Evolutionary conservation across 2,888 invertebrate species (phyloP).

Genomic region (Phaedon cochleariae): DNA sequence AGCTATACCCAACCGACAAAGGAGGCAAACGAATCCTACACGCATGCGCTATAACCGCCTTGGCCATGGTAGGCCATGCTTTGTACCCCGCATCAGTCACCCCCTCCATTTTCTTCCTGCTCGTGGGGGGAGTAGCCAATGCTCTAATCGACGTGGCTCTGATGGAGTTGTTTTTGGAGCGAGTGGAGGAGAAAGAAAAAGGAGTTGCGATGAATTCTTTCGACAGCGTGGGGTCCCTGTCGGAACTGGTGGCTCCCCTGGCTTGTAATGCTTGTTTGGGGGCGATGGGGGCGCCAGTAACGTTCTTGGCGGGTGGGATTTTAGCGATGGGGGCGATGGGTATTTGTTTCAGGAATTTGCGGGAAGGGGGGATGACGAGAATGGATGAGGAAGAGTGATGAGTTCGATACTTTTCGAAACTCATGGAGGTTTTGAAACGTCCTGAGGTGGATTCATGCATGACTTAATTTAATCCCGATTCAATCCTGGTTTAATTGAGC

Average conservation of each 20-base stretch:
- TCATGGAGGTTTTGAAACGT: too few species aligned
- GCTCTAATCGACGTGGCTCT: not conserved
- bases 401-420: too few species aligned
- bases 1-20: not conserved
- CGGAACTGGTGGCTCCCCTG: conserved; percentile 20
- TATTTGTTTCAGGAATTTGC: not conserved
- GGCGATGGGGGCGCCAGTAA: not conserved
- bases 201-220: conserved; percentile 14
- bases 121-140: not conserved
- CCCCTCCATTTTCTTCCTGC: not conserved
- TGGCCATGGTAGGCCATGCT: not conserved
- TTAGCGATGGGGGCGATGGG: not conserved
- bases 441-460: too few species aligned
- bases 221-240: conserved; percentile 17
- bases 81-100: too few species aligned
- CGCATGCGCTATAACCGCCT: not conserved
- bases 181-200: conserved; percentile 14
- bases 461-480: too few species aligned
- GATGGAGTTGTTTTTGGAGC: conserved; percentile 17
- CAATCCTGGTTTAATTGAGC: too few species aligned
- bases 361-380: not conserved
- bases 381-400: not conserved
- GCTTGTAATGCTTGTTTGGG: not conserved
- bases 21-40: not conserved
- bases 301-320: not conserved